Percentiles rank a stretch among this genome's conserved stretches.
phyloP scores from a whole-genome alignment of 2,113 vertebrate genomes.

The Microcebus ravelobensis region DNA sequence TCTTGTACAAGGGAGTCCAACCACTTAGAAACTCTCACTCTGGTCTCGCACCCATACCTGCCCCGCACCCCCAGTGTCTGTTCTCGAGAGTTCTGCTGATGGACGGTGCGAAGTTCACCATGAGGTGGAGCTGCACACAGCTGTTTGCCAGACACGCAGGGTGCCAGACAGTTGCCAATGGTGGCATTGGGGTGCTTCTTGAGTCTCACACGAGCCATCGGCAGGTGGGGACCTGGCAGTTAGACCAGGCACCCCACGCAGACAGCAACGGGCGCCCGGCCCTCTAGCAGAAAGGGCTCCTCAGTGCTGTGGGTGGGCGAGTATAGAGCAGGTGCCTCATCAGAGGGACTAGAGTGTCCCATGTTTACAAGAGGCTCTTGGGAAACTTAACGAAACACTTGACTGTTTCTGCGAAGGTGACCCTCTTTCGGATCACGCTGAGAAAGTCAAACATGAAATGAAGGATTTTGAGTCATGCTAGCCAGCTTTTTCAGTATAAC shows the following conservation, averaged over 20 bases:
- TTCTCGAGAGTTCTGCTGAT: neutral
- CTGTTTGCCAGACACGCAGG: too few relatives aligned
- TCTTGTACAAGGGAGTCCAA: neutral
- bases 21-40: neutral
- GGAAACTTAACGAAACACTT: neutral
- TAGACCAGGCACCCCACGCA: rapidly evolving
- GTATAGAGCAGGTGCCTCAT: neutral
- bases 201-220: neutral
- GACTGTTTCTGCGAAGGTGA: neutral
- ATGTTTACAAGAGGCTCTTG: too few relatives aligned
- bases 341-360: neutral
- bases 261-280: neutral
- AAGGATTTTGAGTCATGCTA: neutral
- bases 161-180: too few relatives aligned
- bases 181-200: neutral
- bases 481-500: neutral
- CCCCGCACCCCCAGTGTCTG: neutral
- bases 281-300: neutral
- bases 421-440: neutral
- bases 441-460: neutral
- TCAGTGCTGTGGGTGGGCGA: neutral
- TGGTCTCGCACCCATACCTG: rapidly evolving
- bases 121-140: too few relatives aligned
- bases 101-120: rapidly evolving
- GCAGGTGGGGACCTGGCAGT: neutral